Base-by-base conservation (phyloP, 2,888 invertebrate genomes). In the Cerceris ruficornis region DNA sequence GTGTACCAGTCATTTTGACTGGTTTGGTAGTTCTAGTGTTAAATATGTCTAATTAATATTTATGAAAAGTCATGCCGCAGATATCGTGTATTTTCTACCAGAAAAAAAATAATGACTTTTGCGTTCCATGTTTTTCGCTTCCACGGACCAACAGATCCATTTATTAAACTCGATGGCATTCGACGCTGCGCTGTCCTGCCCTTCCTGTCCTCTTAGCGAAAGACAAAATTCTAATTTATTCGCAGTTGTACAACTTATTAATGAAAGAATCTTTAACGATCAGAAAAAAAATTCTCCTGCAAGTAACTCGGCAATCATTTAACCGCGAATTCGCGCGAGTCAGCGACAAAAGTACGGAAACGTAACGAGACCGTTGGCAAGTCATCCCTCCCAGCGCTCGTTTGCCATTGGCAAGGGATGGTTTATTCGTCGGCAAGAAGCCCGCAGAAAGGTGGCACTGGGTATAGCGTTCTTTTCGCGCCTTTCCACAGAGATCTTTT, bases 401-500 rank as follows among this genome's bases (percentile, higher is more conserved):
- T 17, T 69, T 49, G 46, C 39, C 17, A 6, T 5, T 14, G 11
- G 39, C 28, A 6, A 55, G 8, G n/a, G n/a, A 9, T 65, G 60
- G 71, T 41, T 64, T 64, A 58, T 74, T 70, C 64, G 14, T 46
- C 59, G 59, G 52, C 46, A 68, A 68, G 59, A 58, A 73, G 57
- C 62, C 46, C 62, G 41, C 13, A n/a, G 42, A 43, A 39, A 41
- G 68, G 60, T 17, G 46, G 55, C 39, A 9, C 28, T 28, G 28
- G 17, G 28, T 62, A 17, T 76, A 79, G 77, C 80, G 74, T 62
- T 68, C 69, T 81, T 81, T 79, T 70, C 72, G 79, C 77, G 83
- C 80, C 76, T 76, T 88, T 83, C 82, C 81, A 77, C 80, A 83
- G 85, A 89, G 87, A 88, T 89, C 87, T 87, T 89, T 88, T 88